Evolutionary conservation across 1,140 invertebrate genomes (phyloP).

Genomic region (Acyrthosiphon pisum): DNA sequence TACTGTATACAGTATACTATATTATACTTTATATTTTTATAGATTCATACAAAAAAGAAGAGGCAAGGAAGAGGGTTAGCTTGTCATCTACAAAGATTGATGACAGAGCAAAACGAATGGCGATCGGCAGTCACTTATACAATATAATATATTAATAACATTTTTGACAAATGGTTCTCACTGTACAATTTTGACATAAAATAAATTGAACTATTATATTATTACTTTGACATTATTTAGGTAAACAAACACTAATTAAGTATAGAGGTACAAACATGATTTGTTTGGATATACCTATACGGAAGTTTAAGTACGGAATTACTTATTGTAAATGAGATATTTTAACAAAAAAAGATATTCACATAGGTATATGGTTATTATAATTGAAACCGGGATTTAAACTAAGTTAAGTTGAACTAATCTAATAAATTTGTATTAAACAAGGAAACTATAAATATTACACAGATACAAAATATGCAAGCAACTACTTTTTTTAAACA

Average conservation of each 20-base stretch:
- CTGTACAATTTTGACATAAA: not conserved
- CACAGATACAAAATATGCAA: not conserved
- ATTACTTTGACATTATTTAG: not conserved
- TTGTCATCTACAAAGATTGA: conserved; percentile 52
- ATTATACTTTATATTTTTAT: not conserved
- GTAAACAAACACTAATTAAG: conserved; percentile 9
- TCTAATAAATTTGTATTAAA: not conserved
- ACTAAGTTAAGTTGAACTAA: not conserved
- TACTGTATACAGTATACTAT: not conserved
- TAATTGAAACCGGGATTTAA: no score
- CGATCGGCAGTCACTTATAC: not conserved
- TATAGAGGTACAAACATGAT: not conserved
- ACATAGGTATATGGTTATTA: not conserved
- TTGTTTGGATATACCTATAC: not conserved
- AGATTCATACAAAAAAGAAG: not conserved
- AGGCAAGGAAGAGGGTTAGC: not conserved
- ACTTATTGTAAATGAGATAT: not conserved
- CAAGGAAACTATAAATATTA: not conserved
- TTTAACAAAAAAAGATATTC: not conserved
- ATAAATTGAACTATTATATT: not conserved
- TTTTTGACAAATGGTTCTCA: conserved; percentile 38
- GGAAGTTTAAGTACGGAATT: not conserved
- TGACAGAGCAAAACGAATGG: conserved; percentile 12
- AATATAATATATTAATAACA: conserved; percentile 16
- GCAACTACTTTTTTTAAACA: not conserved